Evolutionary conservation across 1,140 invertebrate genomes (phyloP), one percentile per base, ranked within the genome.

Genomic region (Sweltsa coloradensis): DNA sequence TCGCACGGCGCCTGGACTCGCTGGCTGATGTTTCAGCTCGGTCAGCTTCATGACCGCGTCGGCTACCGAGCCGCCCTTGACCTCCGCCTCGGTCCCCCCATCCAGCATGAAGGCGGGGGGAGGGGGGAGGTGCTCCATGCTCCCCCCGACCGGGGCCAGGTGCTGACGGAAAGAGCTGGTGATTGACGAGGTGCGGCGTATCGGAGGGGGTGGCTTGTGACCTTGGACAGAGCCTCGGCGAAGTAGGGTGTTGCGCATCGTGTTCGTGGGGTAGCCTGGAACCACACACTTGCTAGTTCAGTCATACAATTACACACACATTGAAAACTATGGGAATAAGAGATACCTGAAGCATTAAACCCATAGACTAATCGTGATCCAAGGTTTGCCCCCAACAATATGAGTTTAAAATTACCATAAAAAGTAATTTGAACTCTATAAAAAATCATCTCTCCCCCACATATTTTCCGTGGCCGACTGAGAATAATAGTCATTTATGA

Each of bases 1-100:
- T 5, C 86, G 73, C 13, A 88, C 66, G 3, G 83, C 70, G 44
- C 79, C 81, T 1, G 88, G 88, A 57, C 85, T 89, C 1, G 85
- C 83, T 1, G 88, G 87, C 53, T 83, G 86, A 61, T 90, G 87
- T 56, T 85, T 83, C 48, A 88, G 63, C 59, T 89, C 85, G 0
- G 85, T 89, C 45, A 91, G 62, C 18, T 83, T 85, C 59, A 85
- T 83, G 9, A 91, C 85, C 1, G 86, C 87, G 63, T 90, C 86
- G 2, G 85, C 85, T n/a, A 91, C 87, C 57, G 79, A 83, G 36
- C 73, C 60, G 23, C 45, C 27, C 51, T 27, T 4, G 3, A 13
- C 25, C 9, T 25, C 27, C 6, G 22, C 42, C 16, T 21, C 13
- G 14, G 45, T 47, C 37, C 41, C 29, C 56, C 60, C 63, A 59